Evolutionary conservation across 35 echinoderm and acorn worm species (phyloP), one percentile per base, ranked within the genome.

Genomic region (Lytechinus pictus): DNA sequence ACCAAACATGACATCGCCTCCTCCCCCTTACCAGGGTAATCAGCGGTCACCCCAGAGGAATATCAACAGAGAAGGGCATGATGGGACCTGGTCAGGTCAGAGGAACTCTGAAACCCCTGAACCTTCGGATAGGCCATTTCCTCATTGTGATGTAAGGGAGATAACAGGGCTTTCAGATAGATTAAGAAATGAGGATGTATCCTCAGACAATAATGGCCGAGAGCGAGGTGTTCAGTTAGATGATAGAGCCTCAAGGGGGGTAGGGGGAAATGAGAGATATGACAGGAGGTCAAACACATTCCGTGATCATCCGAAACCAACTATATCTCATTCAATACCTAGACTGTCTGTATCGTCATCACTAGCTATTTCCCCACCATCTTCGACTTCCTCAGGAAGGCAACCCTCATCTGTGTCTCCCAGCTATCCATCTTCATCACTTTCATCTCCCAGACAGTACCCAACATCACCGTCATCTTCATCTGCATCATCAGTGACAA

Each of bases 11-110:
- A 93, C 92, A 6, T 93, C 92, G 27, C 92, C 92, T 55, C 92
- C 92, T 19, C 92, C 54, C 3, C 92, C 92, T 11, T 93, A 93
- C 53, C 92, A 93, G n/a, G 92, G 92, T 13, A 29, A 93, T 13
- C 92, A 55, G 13, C 33, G 66, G 66, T 79, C 66, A 79, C 66
- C 66, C n/a, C 66, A 79, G 66, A 79, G 66, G 66, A 79, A 79
- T 79, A 24, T 79, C 21, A 79, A 79, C 14, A 79, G 66, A 79
- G 66, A 79, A 24, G 66, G n/a, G 21, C 66, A 1, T 79, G 16
- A 79, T 24, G 21, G 66, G 19, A 79, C 66, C 4, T 16, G 66
- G 66, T 19, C 16, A 5, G 66, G 66, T 16, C 66, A 79, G 66
- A 79, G 66, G 66, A 79, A 79, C 19, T 16, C 66, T 79, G 66